A percentile compares a stretch with the other conserved stretches of the same genome.
These are phyloP conservation scores for Drosophila buzzatii DNA, from an alignment of 2,888 invertebrate species.

Conservation along the genomic window DNA sequence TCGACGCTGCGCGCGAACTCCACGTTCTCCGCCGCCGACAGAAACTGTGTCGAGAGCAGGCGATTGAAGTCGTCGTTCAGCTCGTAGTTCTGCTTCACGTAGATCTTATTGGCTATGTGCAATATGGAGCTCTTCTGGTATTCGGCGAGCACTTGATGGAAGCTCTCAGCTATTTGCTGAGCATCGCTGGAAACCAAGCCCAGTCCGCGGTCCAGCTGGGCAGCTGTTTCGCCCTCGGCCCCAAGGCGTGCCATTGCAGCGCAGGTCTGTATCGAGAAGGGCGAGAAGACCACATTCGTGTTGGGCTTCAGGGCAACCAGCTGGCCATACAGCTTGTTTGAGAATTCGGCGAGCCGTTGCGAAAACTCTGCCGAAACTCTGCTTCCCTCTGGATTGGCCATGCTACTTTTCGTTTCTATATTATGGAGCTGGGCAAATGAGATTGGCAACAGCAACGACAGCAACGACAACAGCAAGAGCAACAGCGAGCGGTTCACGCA, in stretches of 20 bases:
- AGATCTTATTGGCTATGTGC: conserved; percentile 92
- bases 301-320: conserved; percentile 82
- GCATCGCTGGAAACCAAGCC: conserved; percentile 85
- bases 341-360: conserved; percentile 49
- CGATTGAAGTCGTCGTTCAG: conserved; percentile 87
- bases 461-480: conserved; percentile 43
- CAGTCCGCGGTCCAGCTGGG: conserved; percentile 87
- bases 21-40: conserved; percentile 88
- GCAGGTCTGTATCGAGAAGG: conserved; percentile 91
- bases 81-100: conserved; percentile 87
- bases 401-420: conserved; percentile 35
- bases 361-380: neutral
- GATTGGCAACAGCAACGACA: conserved; percentile 46
- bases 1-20: conserved; percentile 87
- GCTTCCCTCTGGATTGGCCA: conserved; percentile 47
- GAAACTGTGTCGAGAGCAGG: conserved; percentile 88
- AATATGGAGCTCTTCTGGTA: conserved; percentile 77
- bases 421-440: conserved; percentile 36
- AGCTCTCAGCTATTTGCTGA: conserved; percentile 73
- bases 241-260: conserved; percentile 91
- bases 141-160: conserved; percentile 64
- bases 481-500: conserved; percentile 22
- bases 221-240: conserved; percentile 88
- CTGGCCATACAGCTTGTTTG: conserved; percentile 61
- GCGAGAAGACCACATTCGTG: conserved; percentile 90